These are phyloP conservation scores for Helobdella robusta DNA, from an alignment of 2,888 invertebrate genomes.

Conservation along the genomic window DNA sequence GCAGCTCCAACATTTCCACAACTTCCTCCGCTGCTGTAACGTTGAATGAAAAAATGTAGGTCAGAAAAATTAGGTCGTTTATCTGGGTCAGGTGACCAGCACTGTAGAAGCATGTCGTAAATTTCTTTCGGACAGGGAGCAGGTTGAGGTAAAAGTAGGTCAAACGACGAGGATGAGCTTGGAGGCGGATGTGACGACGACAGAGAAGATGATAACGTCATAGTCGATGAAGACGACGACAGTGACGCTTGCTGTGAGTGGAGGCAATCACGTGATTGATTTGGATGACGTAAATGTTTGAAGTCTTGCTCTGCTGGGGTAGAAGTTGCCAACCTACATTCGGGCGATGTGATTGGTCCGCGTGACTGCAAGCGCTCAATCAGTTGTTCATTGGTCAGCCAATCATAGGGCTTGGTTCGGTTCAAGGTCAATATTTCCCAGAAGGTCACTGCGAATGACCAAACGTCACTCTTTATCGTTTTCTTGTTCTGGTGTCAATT, in stretches of 20 bases:
- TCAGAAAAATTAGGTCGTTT: conserved; percentile 13
- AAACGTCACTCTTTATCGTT: conserved; percentile 3
- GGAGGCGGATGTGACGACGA: too few species aligned
- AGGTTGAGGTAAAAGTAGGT: conserved; percentile 3
- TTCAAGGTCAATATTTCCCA: conserved; percentile 3
- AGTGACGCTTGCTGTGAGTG: too few species aligned
- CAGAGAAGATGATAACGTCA: too few species aligned
- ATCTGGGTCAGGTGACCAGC: background rate
- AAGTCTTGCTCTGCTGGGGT: too few species aligned
- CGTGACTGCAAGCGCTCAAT: too few species aligned
- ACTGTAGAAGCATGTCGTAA: conserved; percentile 14
- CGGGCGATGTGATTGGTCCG: background rate
- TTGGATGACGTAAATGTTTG: too few species aligned
- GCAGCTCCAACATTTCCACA: too few species aligned
- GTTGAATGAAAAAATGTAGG: conserved; percentile 6
- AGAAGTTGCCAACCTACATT: background rate
- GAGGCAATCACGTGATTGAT: too few species aligned
- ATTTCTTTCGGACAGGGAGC: conserved; percentile 17
- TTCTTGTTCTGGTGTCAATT: conserved; percentile 10
- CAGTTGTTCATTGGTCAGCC: conserved; percentile 3
- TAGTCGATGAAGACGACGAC: too few species aligned
- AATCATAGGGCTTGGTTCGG: conserved; percentile 1
- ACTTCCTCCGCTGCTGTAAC: conserved; percentile 15
- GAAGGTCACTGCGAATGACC: conserved; percentile 10
- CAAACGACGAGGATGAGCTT: too few species aligned